Percentiles rank a stretch among this genome's conserved stretches.
Conservation (phyloP, 2,797 vertebrate genomes). For the Anas bernieri region DNA sequence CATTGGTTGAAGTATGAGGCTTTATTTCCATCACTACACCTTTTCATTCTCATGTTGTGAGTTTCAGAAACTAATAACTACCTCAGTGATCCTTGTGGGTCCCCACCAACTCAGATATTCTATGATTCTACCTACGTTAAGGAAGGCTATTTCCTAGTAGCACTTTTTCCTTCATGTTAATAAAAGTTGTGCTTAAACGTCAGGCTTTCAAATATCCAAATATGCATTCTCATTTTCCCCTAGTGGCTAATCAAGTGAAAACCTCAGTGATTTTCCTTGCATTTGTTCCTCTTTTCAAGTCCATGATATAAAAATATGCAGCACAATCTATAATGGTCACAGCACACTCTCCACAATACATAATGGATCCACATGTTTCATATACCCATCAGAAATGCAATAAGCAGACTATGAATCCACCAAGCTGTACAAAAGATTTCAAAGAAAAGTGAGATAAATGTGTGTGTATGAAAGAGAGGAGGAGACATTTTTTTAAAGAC, state of each 20-base stretch:
- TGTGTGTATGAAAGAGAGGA: background rate
- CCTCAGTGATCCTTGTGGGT: too few species aligned
- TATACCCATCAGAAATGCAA: background rate
- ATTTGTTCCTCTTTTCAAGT: background rate
- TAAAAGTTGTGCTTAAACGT: background rate
- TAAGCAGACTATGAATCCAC: background rate
- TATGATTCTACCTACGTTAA: background rate
- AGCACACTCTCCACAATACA: background rate
- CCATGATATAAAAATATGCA: background rate
- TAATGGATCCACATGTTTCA: background rate
- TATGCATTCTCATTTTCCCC: background rate
- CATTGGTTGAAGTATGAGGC: accelerated
- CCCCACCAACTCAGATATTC: too few species aligned
- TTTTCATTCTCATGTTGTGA: background rate
- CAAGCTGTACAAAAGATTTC: constrained; percentile 6
- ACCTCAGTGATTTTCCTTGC: background rate
- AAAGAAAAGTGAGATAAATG: background rate
- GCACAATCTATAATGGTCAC: background rate
- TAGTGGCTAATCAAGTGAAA: background rate
- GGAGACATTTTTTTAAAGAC: background rate
- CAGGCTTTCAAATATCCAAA: background rate
- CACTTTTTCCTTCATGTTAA: background rate
- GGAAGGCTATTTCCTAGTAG: background rate
- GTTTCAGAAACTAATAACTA: background rate
- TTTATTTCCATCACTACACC: background rate